These are phyloP conservation scores for Eupsilia transversa DNA, from an alignment of 2,888 invertebrate species.

Conservation along the genomic window DNA sequence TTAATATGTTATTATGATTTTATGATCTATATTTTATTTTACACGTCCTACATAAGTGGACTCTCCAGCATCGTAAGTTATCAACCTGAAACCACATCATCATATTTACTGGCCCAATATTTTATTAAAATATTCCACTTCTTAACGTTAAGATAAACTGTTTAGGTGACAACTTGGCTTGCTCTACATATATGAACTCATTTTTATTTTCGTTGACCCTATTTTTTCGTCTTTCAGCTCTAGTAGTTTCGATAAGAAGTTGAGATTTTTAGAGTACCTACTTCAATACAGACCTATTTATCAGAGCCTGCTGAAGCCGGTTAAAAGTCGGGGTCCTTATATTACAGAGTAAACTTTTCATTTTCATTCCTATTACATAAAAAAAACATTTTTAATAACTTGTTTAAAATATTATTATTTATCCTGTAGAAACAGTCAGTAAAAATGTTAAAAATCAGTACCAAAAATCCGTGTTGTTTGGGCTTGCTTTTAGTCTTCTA, in stretches of 20 bases:
- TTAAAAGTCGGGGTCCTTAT: background rate
- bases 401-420: background rate
- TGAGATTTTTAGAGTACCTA: background rate
- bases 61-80: background rate
- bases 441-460: background rate
- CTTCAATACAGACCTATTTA: background rate
- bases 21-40: conserved; percentile 11
- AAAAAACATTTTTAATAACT: background rate
- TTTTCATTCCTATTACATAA: background rate
- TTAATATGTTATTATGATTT: background rate
- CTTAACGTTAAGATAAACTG: conserved; percentile 29
- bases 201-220: conserved; percentile 45
- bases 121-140: conserved; percentile 2
- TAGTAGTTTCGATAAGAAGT: conserved; percentile 31
- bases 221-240: conserved; percentile 34
- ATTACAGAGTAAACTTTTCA: background rate
- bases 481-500: background rate
- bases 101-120: conserved; percentile 16
- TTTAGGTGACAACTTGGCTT: conserved; percentile 53
- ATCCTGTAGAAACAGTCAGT: background rate
- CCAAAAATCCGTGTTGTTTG: background rate
- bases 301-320: background rate
- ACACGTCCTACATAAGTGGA: background rate
- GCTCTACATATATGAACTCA: conserved; percentile 41
- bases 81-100: background rate